phyloP scores from a whole-genome alignment of 2,888 invertebrate species.

The Lepidochrysops patricia region DNA sequence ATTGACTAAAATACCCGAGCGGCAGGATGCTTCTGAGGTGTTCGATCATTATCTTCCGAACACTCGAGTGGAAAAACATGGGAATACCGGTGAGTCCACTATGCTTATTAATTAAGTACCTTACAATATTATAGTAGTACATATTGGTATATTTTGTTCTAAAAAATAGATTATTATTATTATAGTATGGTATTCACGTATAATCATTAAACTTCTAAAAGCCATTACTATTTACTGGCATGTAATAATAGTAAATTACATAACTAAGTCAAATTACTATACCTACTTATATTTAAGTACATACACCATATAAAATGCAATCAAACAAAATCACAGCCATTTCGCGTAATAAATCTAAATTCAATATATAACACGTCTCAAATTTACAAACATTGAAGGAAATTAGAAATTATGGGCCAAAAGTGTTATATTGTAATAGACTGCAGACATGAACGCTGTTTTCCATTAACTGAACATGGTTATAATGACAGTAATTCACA shows the following conservation, averaged over 20 bases:
- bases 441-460: background rate
- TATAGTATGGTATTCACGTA: too few relatives aligned
- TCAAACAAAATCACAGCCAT: background rate
- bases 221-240: too few relatives aligned
- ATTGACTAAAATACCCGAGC: background rate
- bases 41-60: background rate
- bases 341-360: background rate
- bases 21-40: background rate
- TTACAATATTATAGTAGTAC: too few relatives aligned
- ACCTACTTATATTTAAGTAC: too few relatives aligned
- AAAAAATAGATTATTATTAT: too few relatives aligned
- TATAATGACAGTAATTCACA: background rate
- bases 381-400: background rate
- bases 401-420: background rate
- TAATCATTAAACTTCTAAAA: too few relatives aligned
- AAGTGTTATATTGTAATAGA: background rate
- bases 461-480: background rate
- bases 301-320: too few relatives aligned
- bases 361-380: background rate
- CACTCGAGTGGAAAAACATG: background rate
- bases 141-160: background rate
- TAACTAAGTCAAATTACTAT: background rate
- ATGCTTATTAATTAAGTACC: too few relatives aligned
- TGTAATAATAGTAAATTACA: too few relatives aligned
- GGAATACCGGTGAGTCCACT: background rate